A percentile compares a stretch with the other conserved stretches of the same genome.
phyloP scores from a whole-genome alignment of 2,888 invertebrate species.

The Buathra laborator region DNA sequence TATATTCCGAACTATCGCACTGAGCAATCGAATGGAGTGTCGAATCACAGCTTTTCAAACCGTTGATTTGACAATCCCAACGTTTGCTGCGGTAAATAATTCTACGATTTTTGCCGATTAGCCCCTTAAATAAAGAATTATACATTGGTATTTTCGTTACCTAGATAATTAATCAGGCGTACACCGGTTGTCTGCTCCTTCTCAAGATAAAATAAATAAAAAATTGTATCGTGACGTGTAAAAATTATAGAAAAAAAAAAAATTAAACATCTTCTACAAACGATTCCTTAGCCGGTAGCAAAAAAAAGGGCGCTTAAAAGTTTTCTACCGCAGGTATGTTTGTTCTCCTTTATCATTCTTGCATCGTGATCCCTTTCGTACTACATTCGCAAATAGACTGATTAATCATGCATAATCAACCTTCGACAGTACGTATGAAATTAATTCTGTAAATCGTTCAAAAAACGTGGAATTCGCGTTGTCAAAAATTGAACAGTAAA shows the following conservation, averaged over 20 bases:
- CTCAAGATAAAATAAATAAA: slow-evolving; percentile 12
- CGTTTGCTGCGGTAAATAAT: slow-evolving; percentile 63
- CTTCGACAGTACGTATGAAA: background rate
- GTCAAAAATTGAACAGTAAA: background rate
- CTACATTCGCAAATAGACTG: too few species aligned
- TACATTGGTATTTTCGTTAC: slow-evolving; percentile 30
- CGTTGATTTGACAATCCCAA: slow-evolving; percentile 73
- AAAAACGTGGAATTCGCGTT: too few species aligned
- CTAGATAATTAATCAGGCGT: slow-evolving; percentile 75
- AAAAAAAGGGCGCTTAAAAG: too few species aligned
- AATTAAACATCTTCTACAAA: too few species aligned
- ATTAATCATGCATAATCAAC: too few species aligned
- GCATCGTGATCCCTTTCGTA: too few species aligned
- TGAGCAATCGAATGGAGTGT: slow-evolving; percentile 69
- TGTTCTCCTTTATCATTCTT: too few species aligned
- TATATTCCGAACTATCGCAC: slow-evolving; percentile 63
- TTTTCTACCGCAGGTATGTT: too few species aligned
- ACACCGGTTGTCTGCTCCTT: slow-evolving; percentile 71
- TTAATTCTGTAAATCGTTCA: background rate
- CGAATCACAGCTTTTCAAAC: slow-evolving; percentile 66
- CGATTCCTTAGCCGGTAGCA: too few species aligned
- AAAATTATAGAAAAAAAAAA: too few species aligned
- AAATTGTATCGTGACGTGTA: background rate
- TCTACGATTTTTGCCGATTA: background rate
- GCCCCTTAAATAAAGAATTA: background rate